A percentile compares a stretch with the other conserved stretches of the same genome.
Conservation (phyloP, 2,888 invertebrate species). For the Oxystoma pomonae region DNA sequence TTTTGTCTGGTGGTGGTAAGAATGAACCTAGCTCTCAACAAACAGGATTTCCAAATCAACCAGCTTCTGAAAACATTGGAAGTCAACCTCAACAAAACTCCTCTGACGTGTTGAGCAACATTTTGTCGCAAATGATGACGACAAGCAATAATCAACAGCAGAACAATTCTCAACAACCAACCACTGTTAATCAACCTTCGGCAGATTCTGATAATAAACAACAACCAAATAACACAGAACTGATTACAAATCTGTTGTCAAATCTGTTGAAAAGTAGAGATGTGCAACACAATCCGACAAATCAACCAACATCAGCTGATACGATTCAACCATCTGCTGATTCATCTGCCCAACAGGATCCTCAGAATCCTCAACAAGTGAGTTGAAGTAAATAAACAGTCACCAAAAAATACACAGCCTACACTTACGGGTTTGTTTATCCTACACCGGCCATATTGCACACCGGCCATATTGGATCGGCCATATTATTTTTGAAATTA, state of each 20-base stretch:
- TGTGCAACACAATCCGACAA: constrained; percentile 10
- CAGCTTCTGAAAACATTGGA: background rate
- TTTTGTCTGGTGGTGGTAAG: background rate
- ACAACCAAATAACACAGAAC: constrained; percentile 10
- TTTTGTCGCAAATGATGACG: background rate
- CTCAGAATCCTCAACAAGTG: constrained; percentile 15
- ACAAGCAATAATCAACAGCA: background rate
- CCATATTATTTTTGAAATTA: too few relatives aligned
- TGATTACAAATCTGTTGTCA: constrained; percentile 17
- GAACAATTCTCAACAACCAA: background rate
- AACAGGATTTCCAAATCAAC: background rate
- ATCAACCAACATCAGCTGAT: constrained; percentile 18
- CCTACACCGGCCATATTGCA: too few relatives aligned
- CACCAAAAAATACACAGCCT: constrained; percentile 9
- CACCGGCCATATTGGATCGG: too few relatives aligned
- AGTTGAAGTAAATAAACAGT: constrained; percentile 19
- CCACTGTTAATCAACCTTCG: background rate
- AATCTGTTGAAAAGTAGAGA: constrained; percentile 11
- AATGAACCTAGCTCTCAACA: background rate
- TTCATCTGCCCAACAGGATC: background rate
- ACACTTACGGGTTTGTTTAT: too few relatives aligned
- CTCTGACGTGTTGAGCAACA: background rate
- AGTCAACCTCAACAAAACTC: background rate
- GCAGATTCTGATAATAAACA: background rate
- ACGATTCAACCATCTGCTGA: constrained; percentile 16